phyloP scores from a whole-genome alignment of 2,888 invertebrate species.

The Nysson spinosus region DNA sequence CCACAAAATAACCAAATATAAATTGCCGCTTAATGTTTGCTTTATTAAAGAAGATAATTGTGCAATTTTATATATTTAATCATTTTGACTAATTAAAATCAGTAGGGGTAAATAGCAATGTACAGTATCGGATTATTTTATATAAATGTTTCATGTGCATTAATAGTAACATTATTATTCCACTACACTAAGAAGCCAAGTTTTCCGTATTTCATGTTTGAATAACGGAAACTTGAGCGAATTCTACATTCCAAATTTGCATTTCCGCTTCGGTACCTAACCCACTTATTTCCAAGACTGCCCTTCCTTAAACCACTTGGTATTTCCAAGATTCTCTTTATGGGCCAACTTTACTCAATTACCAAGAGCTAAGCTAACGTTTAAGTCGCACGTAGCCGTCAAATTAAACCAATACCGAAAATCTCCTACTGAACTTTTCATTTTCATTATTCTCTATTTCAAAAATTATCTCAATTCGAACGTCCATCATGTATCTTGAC shows the following conservation, averaged over 20 bases:
- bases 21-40: too few species aligned
- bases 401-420: background rate
- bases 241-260: constrained; percentile 38
- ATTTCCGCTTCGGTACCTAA: constrained; percentile 20
- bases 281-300: constrained; percentile 29
- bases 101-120: too few species aligned
- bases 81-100: too few species aligned
- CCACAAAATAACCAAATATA: too few species aligned
- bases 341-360: constrained; percentile 26
- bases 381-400: constrained; percentile 3
- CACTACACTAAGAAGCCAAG: too few species aligned
- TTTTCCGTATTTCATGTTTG: background rate
- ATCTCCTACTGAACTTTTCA: constrained; percentile 7
- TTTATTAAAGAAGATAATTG: too few species aligned
- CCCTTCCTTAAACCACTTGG: constrained; percentile 19
- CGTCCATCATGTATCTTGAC: too few species aligned
- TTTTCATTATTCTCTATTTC: constrained; percentile 14
- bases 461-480: too few species aligned
- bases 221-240: constrained; percentile 8
- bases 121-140: too few species aligned
- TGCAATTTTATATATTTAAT: too few species aligned
- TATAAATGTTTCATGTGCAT: too few species aligned
- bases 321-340: constrained; percentile 22
- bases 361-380: constrained; percentile 13
- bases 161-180: too few species aligned